Evolutionary conservation across 2,797 vertebrate species (phyloP).

Genomic region (Channa striata): DNA sequence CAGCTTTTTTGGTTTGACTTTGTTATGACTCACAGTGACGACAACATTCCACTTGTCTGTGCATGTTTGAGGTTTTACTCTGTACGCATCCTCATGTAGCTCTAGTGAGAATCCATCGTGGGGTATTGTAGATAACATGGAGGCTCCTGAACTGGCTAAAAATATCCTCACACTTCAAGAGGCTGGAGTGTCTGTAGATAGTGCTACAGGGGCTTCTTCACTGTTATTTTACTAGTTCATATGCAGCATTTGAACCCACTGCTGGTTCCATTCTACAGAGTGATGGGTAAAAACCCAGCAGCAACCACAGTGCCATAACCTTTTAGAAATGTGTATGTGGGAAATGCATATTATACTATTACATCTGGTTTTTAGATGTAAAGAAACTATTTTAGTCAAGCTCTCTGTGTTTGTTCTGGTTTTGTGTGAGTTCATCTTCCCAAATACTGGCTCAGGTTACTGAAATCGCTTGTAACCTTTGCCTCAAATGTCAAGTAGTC

Average conservation of each 20-base stretch:
- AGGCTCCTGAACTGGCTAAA: conserved; percentile 55
- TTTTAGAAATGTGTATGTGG: not conserved
- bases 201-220: conserved; percentile 51
- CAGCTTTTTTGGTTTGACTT: conserved; percentile 26
- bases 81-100: conserved; percentile 7
- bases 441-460: not conserved
- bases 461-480: conserved; percentile 4
- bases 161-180: conserved; percentile 65
- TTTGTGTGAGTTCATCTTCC: conserved; percentile 14
- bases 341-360: not conserved
- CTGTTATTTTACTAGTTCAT: conserved; percentile 14
- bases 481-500: conserved; percentile 8
- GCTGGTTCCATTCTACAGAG: conserved; percentile 8
- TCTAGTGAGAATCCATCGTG: conserved; percentile 12
- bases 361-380: conserved; percentile 8
- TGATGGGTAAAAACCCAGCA: conserved; percentile 41
- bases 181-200: conserved; percentile 62
- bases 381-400: conserved; percentile 23
- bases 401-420: conserved; percentile 8
- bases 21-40: conserved; percentile 54
- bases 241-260: conserved; percentile 45
- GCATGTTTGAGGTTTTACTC: conserved; percentile 40
- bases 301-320: not conserved
- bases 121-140: conserved; percentile 29
- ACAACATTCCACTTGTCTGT: conserved; percentile 42